These are phyloP conservation scores for Lichenostomus cassidix DNA, from an alignment of 2,113 vertebrate genomes.

Conservation along the genomic window DNA sequence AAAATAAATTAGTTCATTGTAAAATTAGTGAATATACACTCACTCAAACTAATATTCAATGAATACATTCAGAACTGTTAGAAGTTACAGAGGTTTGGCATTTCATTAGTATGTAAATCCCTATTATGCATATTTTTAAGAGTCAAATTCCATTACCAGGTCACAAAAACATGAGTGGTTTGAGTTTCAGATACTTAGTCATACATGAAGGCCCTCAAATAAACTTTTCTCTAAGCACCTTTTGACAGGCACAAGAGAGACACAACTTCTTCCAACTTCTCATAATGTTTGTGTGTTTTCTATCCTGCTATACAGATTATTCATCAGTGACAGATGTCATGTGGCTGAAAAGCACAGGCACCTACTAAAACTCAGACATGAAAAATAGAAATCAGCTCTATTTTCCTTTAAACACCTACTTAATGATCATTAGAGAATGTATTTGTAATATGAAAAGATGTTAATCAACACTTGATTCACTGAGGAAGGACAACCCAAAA, in stretches of 20 bases:
- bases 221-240: neutral
- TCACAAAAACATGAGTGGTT: neutral
- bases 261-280: neutral
- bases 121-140: neutral
- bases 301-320: neutral
- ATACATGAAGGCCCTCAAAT: neutral
- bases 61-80: neutral
- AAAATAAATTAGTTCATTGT: neutral
- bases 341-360: neutral
- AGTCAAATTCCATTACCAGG: neutral
- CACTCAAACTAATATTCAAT: neutral
- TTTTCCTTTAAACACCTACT: neutral
- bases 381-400: neutral
- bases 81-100: neutral
- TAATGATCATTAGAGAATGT: neutral
- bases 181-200: neutral
- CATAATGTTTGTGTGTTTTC: neutral
- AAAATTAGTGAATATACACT: neutral
- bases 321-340: neutral
- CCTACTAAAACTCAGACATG: neutral
- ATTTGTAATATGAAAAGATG: neutral
- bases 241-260: neutral
- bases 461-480: neutral
- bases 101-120: neutral
- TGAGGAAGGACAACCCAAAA: neutral